Evolutionary conservation across 2,888 invertebrate genomes (phyloP), one percentile per base, ranked within the genome.

Genomic region (Diogma glabrata): DNA sequence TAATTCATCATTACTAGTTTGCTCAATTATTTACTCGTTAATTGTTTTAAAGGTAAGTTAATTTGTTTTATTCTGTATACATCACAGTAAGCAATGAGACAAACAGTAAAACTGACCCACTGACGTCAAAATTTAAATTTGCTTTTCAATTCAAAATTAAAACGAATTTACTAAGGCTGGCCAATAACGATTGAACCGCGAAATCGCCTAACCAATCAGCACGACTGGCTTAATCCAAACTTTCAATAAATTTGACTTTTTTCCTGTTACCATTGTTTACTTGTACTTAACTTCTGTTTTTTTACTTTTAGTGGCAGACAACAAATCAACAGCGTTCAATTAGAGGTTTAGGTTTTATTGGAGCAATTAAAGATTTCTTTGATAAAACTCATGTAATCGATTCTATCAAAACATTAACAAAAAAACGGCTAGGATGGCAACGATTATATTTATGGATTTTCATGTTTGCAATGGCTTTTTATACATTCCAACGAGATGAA

Each of bases 401-500:
- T 22, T 85, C 87, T 0, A 54, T 81, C 2, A 66, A 64, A 10
- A 82, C 85, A 0, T 60, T 88, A 4, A 65, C 74, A 0, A 84
- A 78, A 60, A 72, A 67, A 45, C 72, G 89, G 10, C 61, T 70
- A 0, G 71, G 75, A 5, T 74, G 77, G 53, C 70, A 78, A 9
- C 74, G 85, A 55, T 61, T 75, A 26, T 83, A 80, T 57, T 65
- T 89, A 3, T 75, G 81, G 67, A 70, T 87, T 30, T 66, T 88
- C n/a, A 74, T 89, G 10, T 60, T 82, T 9, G 77, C 82, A 16
- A 87, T 88, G 86, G 80, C 78, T 1, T 72, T 87, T 48, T 89
- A 88, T 60, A 85, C 87, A 47, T 88, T 87, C 63, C 87, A 88
- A 66, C 75, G 88, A 63, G 90, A 90, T 63, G 90, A 91, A 62